A percentile compares a stretch with the other conserved stretches of the same genome.
Evolutionary conservation across 2,797 vertebrate genomes (phyloP).

Genomic region (Phalloptychus januarius): DNA sequence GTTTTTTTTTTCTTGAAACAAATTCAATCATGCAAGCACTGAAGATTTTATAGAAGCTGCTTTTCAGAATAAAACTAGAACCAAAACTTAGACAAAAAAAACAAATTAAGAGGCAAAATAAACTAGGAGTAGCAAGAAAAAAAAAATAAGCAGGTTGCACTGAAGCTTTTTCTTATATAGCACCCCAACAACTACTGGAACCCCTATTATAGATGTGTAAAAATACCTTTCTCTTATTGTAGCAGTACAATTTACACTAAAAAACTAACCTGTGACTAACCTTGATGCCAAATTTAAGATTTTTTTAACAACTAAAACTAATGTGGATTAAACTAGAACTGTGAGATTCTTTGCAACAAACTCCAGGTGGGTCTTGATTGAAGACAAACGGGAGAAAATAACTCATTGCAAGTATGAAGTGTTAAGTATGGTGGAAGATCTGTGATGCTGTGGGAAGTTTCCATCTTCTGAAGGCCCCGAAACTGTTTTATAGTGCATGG

Average conservation of each 20-base stretch:
- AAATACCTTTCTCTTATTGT: neutral
- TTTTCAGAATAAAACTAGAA: conserved; percentile 52
- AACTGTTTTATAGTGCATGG: neutral
- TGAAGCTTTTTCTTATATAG: neutral
- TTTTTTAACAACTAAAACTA: neutral
- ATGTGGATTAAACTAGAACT: neutral
- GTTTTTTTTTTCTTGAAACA: conserved; percentile 48
- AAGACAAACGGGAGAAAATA: neutral
- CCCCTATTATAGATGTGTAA: neutral
- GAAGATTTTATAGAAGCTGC: conserved; percentile 29
- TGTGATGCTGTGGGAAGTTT: neutral
- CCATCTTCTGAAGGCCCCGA: neutral
- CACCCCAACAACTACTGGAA: conserved; percentile 21
- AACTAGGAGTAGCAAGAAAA: conserved; percentile 39
- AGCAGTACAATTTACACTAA: neutral
- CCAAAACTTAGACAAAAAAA: conserved; percentile 40
- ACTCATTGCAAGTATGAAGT: neutral
- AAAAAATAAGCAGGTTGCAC: conserved; percentile 63
- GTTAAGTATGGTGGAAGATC: too few relatives aligned
- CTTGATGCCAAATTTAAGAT: neutral
- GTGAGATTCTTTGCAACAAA: neutral
- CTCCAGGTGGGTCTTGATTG: neutral
- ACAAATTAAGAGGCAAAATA: conserved; percentile 32
- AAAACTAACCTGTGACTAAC: neutral
- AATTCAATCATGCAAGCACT: conserved; percentile 79